A percentile compares a stretch with the other conserved stretches of the same genome.
Evolutionary conservation across 2,797 vertebrate species (phyloP).

Genomic region (Crocidura indochinensis): DNA sequence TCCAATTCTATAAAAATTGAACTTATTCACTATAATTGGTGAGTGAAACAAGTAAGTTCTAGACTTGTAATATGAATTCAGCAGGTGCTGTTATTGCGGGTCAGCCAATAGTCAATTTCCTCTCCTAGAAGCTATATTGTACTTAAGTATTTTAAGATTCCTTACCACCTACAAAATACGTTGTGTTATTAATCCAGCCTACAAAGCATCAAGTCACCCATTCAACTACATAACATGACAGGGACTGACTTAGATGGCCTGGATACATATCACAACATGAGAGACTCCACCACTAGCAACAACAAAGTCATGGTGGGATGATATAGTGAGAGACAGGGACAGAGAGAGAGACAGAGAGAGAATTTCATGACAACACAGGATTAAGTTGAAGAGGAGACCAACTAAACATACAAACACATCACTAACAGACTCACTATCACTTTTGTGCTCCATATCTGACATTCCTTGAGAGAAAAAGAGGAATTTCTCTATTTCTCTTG

Average conservation of each 20-base stretch:
- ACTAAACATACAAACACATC: background rate
- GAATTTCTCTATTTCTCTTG: background rate
- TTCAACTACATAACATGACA: background rate
- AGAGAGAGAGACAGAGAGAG: background rate
- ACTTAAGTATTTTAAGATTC: background rate
- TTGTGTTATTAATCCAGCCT: background rate
- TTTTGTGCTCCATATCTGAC: background rate
- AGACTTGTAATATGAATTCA: background rate
- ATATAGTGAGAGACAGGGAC: no score
- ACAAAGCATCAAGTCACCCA: background rate
- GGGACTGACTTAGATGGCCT: background rate
- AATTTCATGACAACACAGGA: background rate
- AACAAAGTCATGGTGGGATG: background rate
- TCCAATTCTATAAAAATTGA: constrained; percentile 5
- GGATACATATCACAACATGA: background rate
- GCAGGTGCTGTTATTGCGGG: background rate
- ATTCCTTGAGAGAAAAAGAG: background rate
- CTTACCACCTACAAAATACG: constrained; percentile 20
- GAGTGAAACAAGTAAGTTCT: background rate
- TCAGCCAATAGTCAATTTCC: background rate
- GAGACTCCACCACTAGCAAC: background rate
- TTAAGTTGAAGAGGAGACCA: background rate
- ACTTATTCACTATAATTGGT: background rate
- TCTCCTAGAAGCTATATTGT: background rate
- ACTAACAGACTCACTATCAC: background rate